Base-by-base conservation (phyloP, 30 jellyfish, hydroid and myxozoan genomes). In the Cassiopea andromeda region DNA sequence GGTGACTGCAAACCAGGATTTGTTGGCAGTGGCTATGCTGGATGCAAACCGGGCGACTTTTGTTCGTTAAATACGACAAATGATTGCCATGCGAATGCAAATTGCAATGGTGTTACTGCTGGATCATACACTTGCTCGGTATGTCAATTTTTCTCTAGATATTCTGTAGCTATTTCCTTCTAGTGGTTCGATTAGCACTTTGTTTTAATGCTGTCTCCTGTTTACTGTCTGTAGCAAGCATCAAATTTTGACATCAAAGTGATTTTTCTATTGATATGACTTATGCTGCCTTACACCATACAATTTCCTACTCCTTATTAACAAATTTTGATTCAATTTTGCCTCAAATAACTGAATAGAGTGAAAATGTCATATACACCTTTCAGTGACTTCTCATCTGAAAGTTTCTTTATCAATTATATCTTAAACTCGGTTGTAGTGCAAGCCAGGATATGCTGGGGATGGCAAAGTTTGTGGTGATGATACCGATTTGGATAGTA, bases 401-500 rank as follows among this genome's bases (percentile, higher is more conserved):
- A 27, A 27, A 27, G 38, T 44, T n/a, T 1, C 7, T n/a, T 69
- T 44, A 14, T n/a, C 48, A 27, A 27, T 69, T 69, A 44, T 69
- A 5, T 3, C 64, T 54, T 54, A 3, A 54, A 54, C 7, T 54
- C 12, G 64, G 8, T 82, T 82, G 27, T 61, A 95, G 99, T 95
- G 99, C 87, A 95, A 91, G 4, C 96, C 93, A 48, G 99, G 99
- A 61, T 95, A 45, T 83, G 98, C 99, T 45, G 99, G 99, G 0
- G 96, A 90, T 84, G 99, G 99, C 7, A 45, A 43, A 1, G 88
- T 82, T 2, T 95, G 99, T 88, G 99, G 96, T 18, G 85, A 47
- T 74, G 99, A 95, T 75, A 69, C 49, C 15, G 99, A 95, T 95
- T 82, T 92, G 44, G 99, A 95, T 78, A 98, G 97, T 3, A 85